Base-by-base conservation (phyloP, 2,797 vertebrate genomes). In the Gymnodraco acuticeps region DNA sequence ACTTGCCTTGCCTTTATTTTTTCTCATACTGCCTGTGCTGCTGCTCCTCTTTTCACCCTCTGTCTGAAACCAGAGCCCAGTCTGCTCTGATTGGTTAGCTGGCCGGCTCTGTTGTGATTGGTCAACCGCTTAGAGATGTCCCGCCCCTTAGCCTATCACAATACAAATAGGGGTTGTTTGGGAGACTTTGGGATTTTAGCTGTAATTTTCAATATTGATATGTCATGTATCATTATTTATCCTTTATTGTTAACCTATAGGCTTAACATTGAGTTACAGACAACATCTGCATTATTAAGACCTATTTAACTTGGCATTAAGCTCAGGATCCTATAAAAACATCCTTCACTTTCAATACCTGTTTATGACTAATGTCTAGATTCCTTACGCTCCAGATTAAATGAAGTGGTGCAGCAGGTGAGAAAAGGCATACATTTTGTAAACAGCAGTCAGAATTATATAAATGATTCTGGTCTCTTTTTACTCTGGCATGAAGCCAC, bases 391-490 rank as follows among this genome's bases (percentile, higher is more conserved):
- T 31, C 7, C 8, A 53, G 66, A 16, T 67, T 33, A 73, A 65
- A 38, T 17, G 41, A 70, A 38, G 16, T 43, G 51, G 16, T 55
- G 41, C 74, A 82, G 64, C 74, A 84, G 64, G 71, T 76, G 77
- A 78, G 47, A 4, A 10, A 47, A 78, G 51, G 64, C 41, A 31
- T 14, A 51, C 7, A 27, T 65, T 17, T 0, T 64, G 67, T 77
- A 64, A 87, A 85, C 79, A 78, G 84, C 41, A 79, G 79, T 81
- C 46, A 64, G 58, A 68, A 46, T 33, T 48, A 46, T 43, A 52
- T 63, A 63, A 68, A 62, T 50, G 63, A 66, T 72, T 74, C 63
- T 70, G 71, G 72, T 65, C 74, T n/a, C 52, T 54, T 78, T 78
- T 58, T 46, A 43, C 42, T 61, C 46, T 79, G 80, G 70, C 76